Base-by-base conservation (phyloP, 2,797 vertebrate species). In the Peromyscus melanophrys region DNA sequence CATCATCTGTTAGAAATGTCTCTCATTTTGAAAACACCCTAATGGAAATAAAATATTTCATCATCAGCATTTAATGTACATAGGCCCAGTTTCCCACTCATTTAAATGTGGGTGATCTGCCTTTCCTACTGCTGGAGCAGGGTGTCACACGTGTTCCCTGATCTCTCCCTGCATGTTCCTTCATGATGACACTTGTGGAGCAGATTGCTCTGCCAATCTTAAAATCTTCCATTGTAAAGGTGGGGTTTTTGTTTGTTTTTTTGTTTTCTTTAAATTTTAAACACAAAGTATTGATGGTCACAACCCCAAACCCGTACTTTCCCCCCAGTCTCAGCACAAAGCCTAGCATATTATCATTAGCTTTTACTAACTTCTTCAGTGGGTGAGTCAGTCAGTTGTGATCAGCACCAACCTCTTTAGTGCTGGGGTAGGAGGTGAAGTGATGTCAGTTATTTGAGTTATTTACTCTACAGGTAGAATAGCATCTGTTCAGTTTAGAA, bases 21-120 rank as follows among this genome's bases (percentile, higher is more conserved):
- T 90, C 49, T 92, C 21, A 67, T 31, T 95, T 95, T 96, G 78
- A 89, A 96, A 86, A 76, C 31, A 90, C 57, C 80, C 77, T 73
- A 69, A 21, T 92, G 65, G 52, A 88, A 95, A 95, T 89, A 49
- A 34, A 40, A 19, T 34, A 89, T 95, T 90, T 96, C 43, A 87
- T 77, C 69, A 75, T 63, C n/a, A 78, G 1, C 23, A 29, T 93
- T 95, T 96, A 21, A 69, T 57, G 40, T 75, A 82, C 82, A 86
- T 55, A 57, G 83, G 69, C 17, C 63, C 17, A 9, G 57, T 86
- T 27, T 37, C 17, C 21, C 55, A 78, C 43, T 34, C 78, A 29
- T 78, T 80, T 67, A 86, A 63, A 63, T 92, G 49, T 31, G 23
- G 16, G 55, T n/a, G 1, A 55, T 29, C 8, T 61, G 0, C 73